These are phyloP conservation scores for Drosophila kepulauana DNA, from an alignment of 1,140 invertebrate genomes.

Conservation along the genomic window DNA sequence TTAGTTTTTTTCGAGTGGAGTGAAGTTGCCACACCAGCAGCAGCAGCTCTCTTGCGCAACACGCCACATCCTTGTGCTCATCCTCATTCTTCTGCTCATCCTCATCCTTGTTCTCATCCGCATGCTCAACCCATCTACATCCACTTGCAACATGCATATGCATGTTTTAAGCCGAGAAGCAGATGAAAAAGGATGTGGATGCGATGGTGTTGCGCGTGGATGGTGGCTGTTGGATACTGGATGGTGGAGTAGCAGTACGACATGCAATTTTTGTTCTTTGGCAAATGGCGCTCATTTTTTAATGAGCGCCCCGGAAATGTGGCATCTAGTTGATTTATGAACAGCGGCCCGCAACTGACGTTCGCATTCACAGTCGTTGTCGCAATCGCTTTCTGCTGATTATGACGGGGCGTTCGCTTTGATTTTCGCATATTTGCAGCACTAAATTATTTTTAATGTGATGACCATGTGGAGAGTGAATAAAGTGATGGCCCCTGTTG, in stretches of 20 bases:
- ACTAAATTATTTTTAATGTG: slow-evolving; percentile 74
- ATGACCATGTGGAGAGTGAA: slow-evolving; percentile 23
- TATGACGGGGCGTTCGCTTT: slow-evolving; percentile 16
- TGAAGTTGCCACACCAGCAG: slow-evolving; percentile 33
- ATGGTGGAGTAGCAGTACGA: slow-evolving; percentile 14
- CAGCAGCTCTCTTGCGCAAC: slow-evolving; percentile 6
- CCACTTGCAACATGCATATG: slow-evolving; percentile 62
- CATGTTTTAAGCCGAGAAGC: slow-evolving; percentile 55
- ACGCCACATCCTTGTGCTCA: neutral
- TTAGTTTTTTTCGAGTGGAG: slow-evolving; percentile 68
- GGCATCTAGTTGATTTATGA: slow-evolving; percentile 76
- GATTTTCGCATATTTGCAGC: slow-evolving; percentile 37
- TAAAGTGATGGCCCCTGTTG: slow-evolving; percentile 35
- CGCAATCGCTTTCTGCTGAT: neutral
- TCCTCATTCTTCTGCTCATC: no score
- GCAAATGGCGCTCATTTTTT: slow-evolving; percentile 80
- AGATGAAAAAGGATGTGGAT: neutral
- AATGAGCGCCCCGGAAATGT: slow-evolving; percentile 76
- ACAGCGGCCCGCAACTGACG: slow-evolving; percentile 64
- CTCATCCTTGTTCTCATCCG: no score
- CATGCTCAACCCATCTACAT: slow-evolving; percentile 18
- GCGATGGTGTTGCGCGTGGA: no score
- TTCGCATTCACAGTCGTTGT: slow-evolving; percentile 20
- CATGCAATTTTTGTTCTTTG: slow-evolving; percentile 71
- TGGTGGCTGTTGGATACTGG: neutral